A percentile compares a stretch with the other conserved stretches of the same genome.
Evolutionary conservation across 92 coral and sea anemone genomes (phyloP).

Genomic region (Nematostella vectensis): DNA sequence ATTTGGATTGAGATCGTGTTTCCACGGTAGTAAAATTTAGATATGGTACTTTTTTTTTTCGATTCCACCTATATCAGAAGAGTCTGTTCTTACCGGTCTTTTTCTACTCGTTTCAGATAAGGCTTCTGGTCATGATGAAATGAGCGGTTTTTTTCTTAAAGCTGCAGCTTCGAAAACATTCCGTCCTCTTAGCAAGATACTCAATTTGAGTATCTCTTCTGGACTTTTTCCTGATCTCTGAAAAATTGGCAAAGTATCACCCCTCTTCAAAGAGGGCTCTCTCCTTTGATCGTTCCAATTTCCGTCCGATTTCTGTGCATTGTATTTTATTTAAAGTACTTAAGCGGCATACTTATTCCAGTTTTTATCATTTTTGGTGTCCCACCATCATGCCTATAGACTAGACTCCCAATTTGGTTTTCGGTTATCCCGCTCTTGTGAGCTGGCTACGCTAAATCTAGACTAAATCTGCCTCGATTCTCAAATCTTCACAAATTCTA

Average conservation of each 20-base stretch:
- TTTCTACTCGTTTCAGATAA: constrained; percentile 13
- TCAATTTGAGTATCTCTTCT: not conserved
- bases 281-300: not conserved
- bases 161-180: constrained; percentile 11
- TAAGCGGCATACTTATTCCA: not conserved
- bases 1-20: too few relatives aligned
- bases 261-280: constrained; percentile 17
- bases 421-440: not conserved
- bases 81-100: constrained; percentile 27
- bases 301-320: not conserved
- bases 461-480: too few relatives aligned
- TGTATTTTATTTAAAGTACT: not conserved
- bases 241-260: constrained; percentile 13
- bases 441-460: too few relatives aligned
- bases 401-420: not conserved
- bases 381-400: not conserved
- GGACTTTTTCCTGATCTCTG: constrained; percentile 7
- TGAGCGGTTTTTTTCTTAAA: constrained; percentile 19
- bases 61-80: constrained; percentile 30
- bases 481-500: too few relatives aligned
- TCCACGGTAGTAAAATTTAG: too few relatives aligned
- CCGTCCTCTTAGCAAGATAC: not conserved
- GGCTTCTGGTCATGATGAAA: constrained; percentile 23
- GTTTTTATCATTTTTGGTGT: not conserved
- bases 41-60: too few relatives aligned